phyloP scores from a whole-genome alignment of 2,797 vertebrate species.

The Chelidonichthys spinosus region DNA sequence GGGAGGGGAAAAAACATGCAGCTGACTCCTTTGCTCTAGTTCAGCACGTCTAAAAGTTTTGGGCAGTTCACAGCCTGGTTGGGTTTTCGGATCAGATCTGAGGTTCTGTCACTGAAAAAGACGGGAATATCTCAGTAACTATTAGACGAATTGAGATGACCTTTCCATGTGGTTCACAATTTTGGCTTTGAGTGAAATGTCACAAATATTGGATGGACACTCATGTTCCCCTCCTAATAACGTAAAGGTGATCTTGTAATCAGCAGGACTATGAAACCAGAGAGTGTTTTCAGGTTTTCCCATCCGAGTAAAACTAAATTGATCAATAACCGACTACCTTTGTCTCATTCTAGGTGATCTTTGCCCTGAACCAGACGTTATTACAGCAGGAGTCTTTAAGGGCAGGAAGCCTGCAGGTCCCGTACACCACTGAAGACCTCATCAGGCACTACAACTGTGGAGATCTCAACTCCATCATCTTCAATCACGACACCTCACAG shows the following conservation, averaged over 20 bases:
- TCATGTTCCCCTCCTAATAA: not conserved
- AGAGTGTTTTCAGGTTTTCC: not conserved
- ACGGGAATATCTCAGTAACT: not conserved
- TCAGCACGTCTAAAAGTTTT: conserved; percentile 14
- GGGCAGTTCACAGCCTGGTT: not conserved
- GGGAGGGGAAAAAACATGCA: conserved; percentile 11
- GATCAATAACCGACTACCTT: conserved; percentile 1
- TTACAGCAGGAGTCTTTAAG: conserved; percentile 90
- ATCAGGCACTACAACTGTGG: conserved; percentile 94
- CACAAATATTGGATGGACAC: not conserved
- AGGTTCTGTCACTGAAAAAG: not conserved
- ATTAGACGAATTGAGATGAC: not conserved
- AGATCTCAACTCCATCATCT: conserved; percentile 92
- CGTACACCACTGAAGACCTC: conserved; percentile 90
- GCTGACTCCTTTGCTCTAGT: conserved; percentile 27
- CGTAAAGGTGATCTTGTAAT: not conserved
- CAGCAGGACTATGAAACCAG: not conserved
- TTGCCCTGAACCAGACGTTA: conserved; percentile 93
- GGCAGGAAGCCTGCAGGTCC: conserved; percentile 87
- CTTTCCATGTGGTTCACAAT: no score
- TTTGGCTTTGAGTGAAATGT: no score
- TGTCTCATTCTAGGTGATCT: conserved; percentile 86
- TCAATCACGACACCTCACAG: conserved; percentile 91
- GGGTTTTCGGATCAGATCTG: not conserved
- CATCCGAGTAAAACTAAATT: not conserved